Evolutionary conservation across 2,888 invertebrate genomes (phyloP).

Genomic region (Syrista parreyssii): DNA sequence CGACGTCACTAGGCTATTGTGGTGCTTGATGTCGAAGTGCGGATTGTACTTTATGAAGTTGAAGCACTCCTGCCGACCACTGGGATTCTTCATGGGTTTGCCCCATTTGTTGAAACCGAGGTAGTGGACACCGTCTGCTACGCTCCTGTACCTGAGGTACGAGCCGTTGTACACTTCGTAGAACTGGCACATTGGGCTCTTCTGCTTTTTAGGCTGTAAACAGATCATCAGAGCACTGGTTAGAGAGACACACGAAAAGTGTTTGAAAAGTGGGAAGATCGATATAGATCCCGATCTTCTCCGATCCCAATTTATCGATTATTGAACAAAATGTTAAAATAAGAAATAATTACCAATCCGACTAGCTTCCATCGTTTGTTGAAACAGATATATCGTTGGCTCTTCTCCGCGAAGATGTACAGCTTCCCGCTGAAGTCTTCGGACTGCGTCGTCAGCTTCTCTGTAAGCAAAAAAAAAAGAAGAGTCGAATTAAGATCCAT

Average conservation of each 20-base stretch:
- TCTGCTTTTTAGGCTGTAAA: constrained; percentile 70
- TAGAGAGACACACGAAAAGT: neutral
- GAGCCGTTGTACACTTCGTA: constrained; percentile 74
- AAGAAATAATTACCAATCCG: constrained; percentile 71
- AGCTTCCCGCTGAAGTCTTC: constrained; percentile 72
- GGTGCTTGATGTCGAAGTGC: constrained; percentile 73
- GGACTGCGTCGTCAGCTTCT: constrained; percentile 76
- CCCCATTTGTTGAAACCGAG: constrained; percentile 75
- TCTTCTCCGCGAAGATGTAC: constrained; percentile 78
- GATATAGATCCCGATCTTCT: neutral
- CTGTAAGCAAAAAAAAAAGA: constrained; percentile 68
- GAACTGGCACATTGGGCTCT: constrained; percentile 73
- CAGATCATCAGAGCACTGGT: neutral
- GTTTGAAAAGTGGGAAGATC: neutral
- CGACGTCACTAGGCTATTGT: constrained; percentile 71
- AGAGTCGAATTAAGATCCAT: constrained; percentile 9
- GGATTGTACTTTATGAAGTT: constrained; percentile 74
- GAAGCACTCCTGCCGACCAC: constrained; percentile 70
- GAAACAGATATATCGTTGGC: constrained; percentile 82
- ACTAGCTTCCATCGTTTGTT: constrained; percentile 78
- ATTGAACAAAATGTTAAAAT: neutral
- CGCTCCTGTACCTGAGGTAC: constrained; percentile 74
- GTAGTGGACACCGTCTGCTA: constrained; percentile 71
- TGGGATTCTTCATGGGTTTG: constrained; percentile 67
- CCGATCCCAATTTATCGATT: neutral